Evolutionary conservation across 1,140 invertebrate species (phyloP).

Genomic region (Gonatopus flavifemur): DNA sequence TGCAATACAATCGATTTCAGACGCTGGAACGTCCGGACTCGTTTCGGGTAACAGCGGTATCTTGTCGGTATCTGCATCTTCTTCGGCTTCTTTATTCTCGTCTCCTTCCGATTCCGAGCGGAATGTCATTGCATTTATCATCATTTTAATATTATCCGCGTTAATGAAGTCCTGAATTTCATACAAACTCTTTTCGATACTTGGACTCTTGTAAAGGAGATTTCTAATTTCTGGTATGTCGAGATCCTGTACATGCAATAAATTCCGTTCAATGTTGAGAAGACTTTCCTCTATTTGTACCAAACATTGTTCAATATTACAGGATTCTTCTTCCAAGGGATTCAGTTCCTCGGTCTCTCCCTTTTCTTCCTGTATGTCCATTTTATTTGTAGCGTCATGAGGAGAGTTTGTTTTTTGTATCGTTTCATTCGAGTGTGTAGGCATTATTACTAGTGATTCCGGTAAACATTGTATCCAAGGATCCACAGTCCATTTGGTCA

Average conservation of each 20-base stretch:
- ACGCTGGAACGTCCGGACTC: no score
- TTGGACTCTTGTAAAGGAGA: conserved; percentile 39
- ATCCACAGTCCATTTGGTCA: conserved; percentile 6
- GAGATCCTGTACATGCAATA: conserved; percentile 40
- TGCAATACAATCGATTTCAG: background rate
- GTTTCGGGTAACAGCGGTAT: no score
- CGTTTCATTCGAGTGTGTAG: no score
- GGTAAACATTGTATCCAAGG: conserved; percentile 1
- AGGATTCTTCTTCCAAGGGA: conserved; percentile 8
- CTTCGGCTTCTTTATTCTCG: conserved; percentile 8
- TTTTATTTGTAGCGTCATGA: background rate
- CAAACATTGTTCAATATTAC: conserved; percentile 44
- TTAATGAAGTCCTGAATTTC: conserved; percentile 36
- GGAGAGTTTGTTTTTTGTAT: no score
- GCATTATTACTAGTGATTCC: no score
- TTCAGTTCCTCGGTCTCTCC: background rate
- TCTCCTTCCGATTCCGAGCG: conserved; percentile 18
- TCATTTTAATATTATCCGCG: conserved; percentile 24
- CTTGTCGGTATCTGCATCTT: conserved; percentile 23
- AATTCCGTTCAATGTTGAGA: conserved; percentile 43
- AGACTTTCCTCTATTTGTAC: conserved; percentile 46
- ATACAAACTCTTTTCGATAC: conserved; percentile 32
- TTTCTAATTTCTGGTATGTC: conserved; percentile 43
- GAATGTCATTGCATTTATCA: conserved; percentile 11
- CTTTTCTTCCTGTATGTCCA: background rate